Conservation (phyloP, 2,113 vertebrate genomes). For the Aplodontia rufa region DNA sequence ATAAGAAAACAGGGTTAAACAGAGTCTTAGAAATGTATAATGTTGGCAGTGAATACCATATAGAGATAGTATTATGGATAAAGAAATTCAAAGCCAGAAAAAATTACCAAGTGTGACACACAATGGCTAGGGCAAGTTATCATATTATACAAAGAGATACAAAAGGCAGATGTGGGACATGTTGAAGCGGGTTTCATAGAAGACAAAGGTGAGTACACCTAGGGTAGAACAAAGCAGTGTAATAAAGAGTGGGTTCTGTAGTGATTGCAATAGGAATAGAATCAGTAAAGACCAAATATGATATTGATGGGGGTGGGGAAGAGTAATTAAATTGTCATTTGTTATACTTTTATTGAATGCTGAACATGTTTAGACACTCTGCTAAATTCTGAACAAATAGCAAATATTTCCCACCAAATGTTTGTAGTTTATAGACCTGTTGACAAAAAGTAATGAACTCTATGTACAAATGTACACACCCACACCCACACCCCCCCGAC, state of each 20-base stretch:
- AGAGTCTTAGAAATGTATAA: not conserved
- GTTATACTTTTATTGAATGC: not conserved
- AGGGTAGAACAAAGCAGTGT: not conserved
- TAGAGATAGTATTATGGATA: not conserved
- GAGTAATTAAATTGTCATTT: not conserved
- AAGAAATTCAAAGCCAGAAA: not conserved
- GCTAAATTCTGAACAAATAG: not conserved
- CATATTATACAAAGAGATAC: not conserved
- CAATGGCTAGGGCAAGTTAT: not conserved
- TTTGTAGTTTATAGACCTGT: not conserved
- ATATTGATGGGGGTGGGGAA: not conserved
- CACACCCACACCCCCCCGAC: too few species aligned
- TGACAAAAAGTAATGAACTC: not conserved
- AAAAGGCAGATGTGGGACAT: not conserved
- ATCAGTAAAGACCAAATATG: not conserved
- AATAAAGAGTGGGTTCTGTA: not conserved
- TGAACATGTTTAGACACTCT: not conserved
- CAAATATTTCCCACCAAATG: not conserved
- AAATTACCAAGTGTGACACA: not conserved
- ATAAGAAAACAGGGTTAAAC: not conserved
- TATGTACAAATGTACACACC: too few species aligned
- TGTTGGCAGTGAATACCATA: not conserved
- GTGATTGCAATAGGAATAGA: not conserved
- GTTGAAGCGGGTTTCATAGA: not conserved
- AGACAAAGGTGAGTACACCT: not conserved